Evolutionary conservation across 1,140 invertebrate genomes (phyloP), one percentile per base, ranked within the genome.

Genomic region (Chironomus striatipennis): DNA sequence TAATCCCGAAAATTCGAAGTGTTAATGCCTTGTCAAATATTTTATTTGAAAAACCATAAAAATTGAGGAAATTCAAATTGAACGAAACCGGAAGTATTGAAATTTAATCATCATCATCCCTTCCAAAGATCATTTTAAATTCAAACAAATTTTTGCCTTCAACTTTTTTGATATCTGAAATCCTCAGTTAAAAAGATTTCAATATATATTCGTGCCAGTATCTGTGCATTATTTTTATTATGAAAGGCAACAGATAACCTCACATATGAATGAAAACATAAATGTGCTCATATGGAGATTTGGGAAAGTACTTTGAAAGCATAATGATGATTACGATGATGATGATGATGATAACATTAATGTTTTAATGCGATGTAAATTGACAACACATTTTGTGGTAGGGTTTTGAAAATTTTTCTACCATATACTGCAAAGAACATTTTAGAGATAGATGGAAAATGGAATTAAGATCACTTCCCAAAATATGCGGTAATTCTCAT

Each of bases 331-430:
- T 57, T 47, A 1, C 9, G 12, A 57, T 57, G n/a, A 57, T n/a
- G 47, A 47, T 15, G 43, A 47, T 47, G 43, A 57, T 57, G 47
- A 57, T 57, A 57, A 15, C 47, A 57, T 57, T 57, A 57, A 57
- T n/a, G n/a, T 57, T 57, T 57, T 57, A 57, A 57, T 57, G 47
- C 47, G 47, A 57, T 57, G 47, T 57, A 57, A 57, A 57, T 57
- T 57, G 47, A 57, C 47, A 57, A 57, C 47, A 57, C 47, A 57
- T 57, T 57, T 57, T 57, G 47, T 15, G 47, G 47, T 57, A 12
- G 47, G 47, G 47, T 57, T 57, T 57, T 57, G 47, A n/a, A 57
- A n/a, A n/a, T 57, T 57, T 57, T 12, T 12, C 47, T 57, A n/a
- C n/a, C 47, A 15, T 34, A 34, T 34, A 34, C 24, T 34, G 24